Evolutionary conservation across 1,140 invertebrate genomes (phyloP), one percentile per base, ranked within the genome.

Genomic region (Ostrea edulis): DNA sequence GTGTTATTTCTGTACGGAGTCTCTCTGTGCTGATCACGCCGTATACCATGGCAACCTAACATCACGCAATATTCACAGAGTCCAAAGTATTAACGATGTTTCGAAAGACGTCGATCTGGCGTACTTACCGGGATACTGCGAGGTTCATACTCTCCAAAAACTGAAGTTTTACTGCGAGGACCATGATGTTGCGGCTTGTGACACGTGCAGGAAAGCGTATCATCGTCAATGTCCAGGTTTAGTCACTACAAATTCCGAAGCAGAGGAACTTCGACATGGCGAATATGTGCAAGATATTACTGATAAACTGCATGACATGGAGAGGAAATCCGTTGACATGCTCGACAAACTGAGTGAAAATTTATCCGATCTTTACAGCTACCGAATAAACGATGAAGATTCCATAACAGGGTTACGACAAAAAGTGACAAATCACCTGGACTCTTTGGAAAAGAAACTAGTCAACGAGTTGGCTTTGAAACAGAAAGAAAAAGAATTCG

Each of bases 21-120:
- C 87, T 14, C 65, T 88, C 17, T 88, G 87, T 65, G 11, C 29
- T 25, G 87, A 88, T 35, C 87, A 88, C 52, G 55, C 53, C 17
- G 12, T 29, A 22, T 88, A 88, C 84, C 87, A 88, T 12, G 81
- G 82, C n/a, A 25, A 84, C 44, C n/a, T 88, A n/a, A 88, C 87
- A 8, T 88, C 87, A 55, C 62, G 55, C 8, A 68, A 68, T 4
- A 62, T 84, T 8, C 87, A 88, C 62, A 83, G 84, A 17, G 87
- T 88, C 1, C 77, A 20, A 14, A 81, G 71, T 5, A 35, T 88
- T 17, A 11, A 22, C 22, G 82, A 88, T 8, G 84, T 88, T 2
- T 52, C 55, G 3, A 88, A 81, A 22, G 82, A 82, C 84, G 53
- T 84, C 53, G 65, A 85, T 44, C 22, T 81, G 8, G 87, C 87